Evolutionary conservation across 2,113 vertebrate species (phyloP).

Genomic region (Bubo scandiacus): DNA sequence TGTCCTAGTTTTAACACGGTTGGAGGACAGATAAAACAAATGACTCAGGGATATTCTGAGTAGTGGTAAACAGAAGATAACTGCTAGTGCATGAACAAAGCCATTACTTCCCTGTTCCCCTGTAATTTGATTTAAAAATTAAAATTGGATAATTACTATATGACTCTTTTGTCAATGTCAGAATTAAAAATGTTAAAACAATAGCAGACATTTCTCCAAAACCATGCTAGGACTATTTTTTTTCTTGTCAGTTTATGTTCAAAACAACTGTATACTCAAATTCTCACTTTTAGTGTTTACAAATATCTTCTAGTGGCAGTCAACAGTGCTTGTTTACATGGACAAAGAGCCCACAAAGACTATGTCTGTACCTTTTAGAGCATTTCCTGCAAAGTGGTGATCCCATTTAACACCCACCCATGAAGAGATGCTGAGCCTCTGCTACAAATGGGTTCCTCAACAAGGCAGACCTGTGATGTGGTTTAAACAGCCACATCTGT

Average conservation of each 20-base stretch:
- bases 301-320: not conserved
- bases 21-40: not conserved
- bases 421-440: not conserved
- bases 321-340: not conserved
- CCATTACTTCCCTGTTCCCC: slow-evolving; percentile 30
- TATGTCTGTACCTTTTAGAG: not conserved
- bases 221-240: not conserved
- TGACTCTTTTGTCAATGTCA: slow-evolving; percentile 41
- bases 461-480: not conserved
- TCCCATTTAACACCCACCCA: not conserved
- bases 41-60: not conserved
- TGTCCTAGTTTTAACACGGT: not conserved
- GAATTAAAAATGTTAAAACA: not conserved
- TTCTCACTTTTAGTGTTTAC: not conserved
- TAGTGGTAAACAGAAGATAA: slow-evolving; percentile 9
- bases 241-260: not conserved
- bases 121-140: slow-evolving; percentile 47
- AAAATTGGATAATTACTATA: slow-evolving; percentile 54
- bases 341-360: not conserved
- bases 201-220: not conserved
- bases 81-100: not conserved
- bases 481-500: not conserved
- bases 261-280: not conserved
- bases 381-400: not conserved
- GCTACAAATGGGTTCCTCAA: not conserved